Conservation (phyloP, 2,888 invertebrate species). For the Oscheius sp. region DNA sequence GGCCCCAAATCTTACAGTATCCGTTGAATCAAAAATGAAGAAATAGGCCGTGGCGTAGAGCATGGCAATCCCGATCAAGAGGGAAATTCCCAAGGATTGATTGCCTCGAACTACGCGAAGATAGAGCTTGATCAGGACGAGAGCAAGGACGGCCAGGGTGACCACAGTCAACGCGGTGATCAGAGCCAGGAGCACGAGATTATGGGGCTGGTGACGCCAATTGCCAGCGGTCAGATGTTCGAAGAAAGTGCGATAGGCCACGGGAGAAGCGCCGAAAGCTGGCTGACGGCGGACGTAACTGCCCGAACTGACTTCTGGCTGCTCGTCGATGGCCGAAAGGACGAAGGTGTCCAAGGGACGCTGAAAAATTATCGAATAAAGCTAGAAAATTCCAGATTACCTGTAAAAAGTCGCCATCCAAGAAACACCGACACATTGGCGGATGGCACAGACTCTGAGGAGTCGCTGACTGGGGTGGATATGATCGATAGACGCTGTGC, state of each 20-base stretch:
- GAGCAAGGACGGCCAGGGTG: slow-evolving; percentile 59
- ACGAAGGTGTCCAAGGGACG: slow-evolving; percentile 58
- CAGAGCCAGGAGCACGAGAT: slow-evolving; percentile 63
- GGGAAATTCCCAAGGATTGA: slow-evolving; percentile 71
- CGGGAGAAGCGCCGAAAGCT: slow-evolving; percentile 50
- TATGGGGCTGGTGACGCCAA: slow-evolving; percentile 63
- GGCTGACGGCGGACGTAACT: slow-evolving; percentile 65
- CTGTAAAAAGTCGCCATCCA: slow-evolving; percentile 67
- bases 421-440: slow-evolving; percentile 71
- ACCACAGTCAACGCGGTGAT: slow-evolving; percentile 57
- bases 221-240: slow-evolving; percentile 60
- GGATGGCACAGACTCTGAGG: slow-evolving; percentile 61
- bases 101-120: slow-evolving; percentile 69
- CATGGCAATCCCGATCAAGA: slow-evolving; percentile 68
- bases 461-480: slow-evolving; percentile 9
- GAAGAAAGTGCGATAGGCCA: slow-evolving; percentile 56
- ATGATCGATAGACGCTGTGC: slow-evolving; percentile 50
- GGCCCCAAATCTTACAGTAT: slow-evolving; percentile 43
- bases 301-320: slow-evolving; percentile 30
- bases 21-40: slow-evolving; percentile 68
- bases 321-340: slow-evolving; percentile 37
- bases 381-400: slow-evolving; percentile 22
- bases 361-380: too few relatives aligned
- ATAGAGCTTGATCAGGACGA: slow-evolving; percentile 65
- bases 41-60: slow-evolving; percentile 68